Conservation (phyloP, 2,888 invertebrate species). For the Diarsia mendica region DNA sequence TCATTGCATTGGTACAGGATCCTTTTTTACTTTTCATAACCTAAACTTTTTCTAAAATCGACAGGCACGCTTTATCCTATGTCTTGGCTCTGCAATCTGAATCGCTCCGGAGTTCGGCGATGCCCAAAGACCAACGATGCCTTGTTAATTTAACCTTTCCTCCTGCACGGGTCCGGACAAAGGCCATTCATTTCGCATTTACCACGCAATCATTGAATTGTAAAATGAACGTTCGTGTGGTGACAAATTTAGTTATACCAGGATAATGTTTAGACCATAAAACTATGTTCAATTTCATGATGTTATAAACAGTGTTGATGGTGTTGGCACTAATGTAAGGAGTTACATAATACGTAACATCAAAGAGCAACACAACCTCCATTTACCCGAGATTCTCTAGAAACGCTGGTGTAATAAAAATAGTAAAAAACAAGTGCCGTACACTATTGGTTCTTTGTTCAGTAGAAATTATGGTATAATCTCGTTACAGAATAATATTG, state of each 20-base stretch:
- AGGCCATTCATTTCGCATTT: constrained; percentile 59
- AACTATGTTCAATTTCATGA: constrained; percentile 19
- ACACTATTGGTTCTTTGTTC: constrained; percentile 21
- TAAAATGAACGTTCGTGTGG: constrained; percentile 54
- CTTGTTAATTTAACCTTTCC: constrained; percentile 71
- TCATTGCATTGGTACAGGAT: background rate
- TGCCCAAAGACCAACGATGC: constrained; percentile 69
- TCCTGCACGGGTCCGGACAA: constrained; percentile 54
- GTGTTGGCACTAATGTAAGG: background rate
- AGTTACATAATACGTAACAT: background rate
- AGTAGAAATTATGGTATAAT: constrained; percentile 29
- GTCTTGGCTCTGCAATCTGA: constrained; percentile 30
- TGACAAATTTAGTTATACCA: constrained; percentile 52
- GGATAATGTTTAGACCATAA: constrained; percentile 27
- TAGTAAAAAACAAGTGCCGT: background rate
- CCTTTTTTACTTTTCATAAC: background rate
- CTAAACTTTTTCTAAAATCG: background rate
- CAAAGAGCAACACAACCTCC: background rate
- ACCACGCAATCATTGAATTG: constrained; percentile 57
- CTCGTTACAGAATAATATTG: constrained; percentile 38
- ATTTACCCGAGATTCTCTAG: background rate
- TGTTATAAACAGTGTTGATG: background rate
- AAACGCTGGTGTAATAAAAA: background rate
- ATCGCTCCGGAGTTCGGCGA: constrained; percentile 56
- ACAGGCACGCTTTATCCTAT: constrained; percentile 31